These are phyloP conservation scores for Luperina testacea DNA, from an alignment of 2,888 invertebrate species.

Conservation along the genomic window DNA sequence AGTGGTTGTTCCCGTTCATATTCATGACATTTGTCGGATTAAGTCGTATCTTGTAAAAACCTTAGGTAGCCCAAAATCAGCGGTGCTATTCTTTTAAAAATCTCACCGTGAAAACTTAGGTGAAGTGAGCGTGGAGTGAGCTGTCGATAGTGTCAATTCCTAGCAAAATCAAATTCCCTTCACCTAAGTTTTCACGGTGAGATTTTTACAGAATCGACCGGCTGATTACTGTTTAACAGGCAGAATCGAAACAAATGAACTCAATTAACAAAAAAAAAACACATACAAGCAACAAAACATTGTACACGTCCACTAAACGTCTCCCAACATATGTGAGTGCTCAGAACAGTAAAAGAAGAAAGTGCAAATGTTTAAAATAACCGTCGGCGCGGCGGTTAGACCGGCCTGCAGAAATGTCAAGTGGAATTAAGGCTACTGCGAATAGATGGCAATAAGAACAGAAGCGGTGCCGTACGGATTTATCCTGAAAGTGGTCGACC, in stretches of 20 bases:
- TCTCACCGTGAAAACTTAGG: too few relatives aligned
- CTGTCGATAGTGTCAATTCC: too few relatives aligned
- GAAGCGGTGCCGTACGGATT: constrained; percentile 56
- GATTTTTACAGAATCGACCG: too few relatives aligned
- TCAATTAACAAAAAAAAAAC: neutral
- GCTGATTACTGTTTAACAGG: neutral
- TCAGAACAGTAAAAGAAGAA: constrained; percentile 52
- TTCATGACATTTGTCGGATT: too few relatives aligned
- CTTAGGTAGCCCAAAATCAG: neutral
- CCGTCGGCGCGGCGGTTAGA: constrained; percentile 28
- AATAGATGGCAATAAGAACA: constrained; percentile 72
- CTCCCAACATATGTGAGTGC: constrained; percentile 32
- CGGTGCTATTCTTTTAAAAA: neutral
- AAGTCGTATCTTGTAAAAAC: neutral
- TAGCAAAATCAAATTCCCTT: too few relatives aligned
- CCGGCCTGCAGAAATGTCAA: constrained; percentile 63
- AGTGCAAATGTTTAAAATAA: constrained; percentile 61
- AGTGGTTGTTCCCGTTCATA: too few relatives aligned
- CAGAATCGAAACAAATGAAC: neutral
- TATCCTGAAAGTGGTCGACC: constrained; percentile 49
- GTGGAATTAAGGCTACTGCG: constrained; percentile 55
- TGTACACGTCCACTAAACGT: neutral
- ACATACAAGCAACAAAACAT: neutral
- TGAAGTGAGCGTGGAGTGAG: too few relatives aligned
- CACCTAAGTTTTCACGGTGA: too few relatives aligned